Base-by-base conservation (phyloP, 2,797 vertebrate species). In the Tokudaia tokunoshimensis region DNA sequence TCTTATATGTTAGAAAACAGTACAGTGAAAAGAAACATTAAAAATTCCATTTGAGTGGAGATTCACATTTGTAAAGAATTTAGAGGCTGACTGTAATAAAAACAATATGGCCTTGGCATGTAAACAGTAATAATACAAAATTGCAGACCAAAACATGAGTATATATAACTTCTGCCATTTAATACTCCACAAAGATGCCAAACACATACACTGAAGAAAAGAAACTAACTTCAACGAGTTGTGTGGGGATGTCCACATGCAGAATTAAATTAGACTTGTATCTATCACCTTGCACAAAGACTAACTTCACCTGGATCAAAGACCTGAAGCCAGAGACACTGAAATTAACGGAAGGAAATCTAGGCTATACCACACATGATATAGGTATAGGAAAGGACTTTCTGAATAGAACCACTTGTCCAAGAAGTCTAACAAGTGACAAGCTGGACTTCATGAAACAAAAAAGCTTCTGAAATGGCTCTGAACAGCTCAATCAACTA, bases 1-100 rank as follows among this genome's bases (percentile, higher is more conserved):
- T 80, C 94, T 94, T 90, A 70, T 29, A 59, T 93, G 80, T 92
- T 55, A 85, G 50, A 89, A 95, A 95, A 82, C 5, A 96, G 61
- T 76, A 67, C n/a, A 83, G 8, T 93, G 57, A 55, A 84, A 90
- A 88, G n/a, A 9, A 84, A 7, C 83, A 91, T 88, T n/a, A 44
- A 84, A 65, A 84, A 44, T 31, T 84, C 29, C 41, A 65, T 50
- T 84, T 84, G 24, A 70, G 17, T 67, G 15, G 92, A 55, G 44
- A 65, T 12, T 26, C 70, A 90, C 15, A 91, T 41, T 44, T 88
- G 52, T 94, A 90, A 93, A 92, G 26, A 91, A 96, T 76, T 94
- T 19, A 63, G 37, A 9, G 24, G 88, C 26, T 85, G 79, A 29
- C 7, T 81, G 11, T 57, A 81, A 81, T 81, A 50, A 59, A 81